These are phyloP conservation scores for Lacanobia oleracea DNA, from an alignment of 2,888 invertebrate genomes.

Conservation along the genomic window DNA sequence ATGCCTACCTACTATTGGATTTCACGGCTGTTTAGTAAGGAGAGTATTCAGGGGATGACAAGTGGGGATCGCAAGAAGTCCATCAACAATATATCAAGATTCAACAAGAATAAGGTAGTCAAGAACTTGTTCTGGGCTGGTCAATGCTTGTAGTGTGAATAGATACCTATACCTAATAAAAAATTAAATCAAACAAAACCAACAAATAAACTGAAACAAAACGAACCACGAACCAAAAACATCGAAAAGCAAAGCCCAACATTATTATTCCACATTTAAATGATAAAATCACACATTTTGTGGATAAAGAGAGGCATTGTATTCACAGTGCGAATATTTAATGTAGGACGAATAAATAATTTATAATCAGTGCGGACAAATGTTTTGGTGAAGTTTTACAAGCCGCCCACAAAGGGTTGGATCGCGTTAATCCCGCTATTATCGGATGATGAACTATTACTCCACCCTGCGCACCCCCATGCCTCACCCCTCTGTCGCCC, in stretches of 20 bases:
- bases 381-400: constrained; percentile 85
- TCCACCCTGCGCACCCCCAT: constrained; percentile 51
- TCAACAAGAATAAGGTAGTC: background rate
- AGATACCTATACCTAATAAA: background rate
- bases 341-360: constrained; percentile 76
- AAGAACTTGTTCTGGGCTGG: background rate
- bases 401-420: constrained; percentile 88
- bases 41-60: background rate
- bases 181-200: background rate
- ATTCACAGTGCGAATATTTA: constrained; percentile 76
- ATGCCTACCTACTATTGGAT: no score
- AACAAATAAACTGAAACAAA: constrained; percentile 22
- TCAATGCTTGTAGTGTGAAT: background rate
- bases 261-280: constrained; percentile 25
- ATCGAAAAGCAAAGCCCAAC: constrained; percentile 20
- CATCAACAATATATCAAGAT: no score
- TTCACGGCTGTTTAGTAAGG: background rate
- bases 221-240: constrained; percentile 4
- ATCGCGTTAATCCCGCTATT: constrained; percentile 86
- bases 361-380: constrained; percentile 77
- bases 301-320: constrained; percentile 58
- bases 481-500: constrained; percentile 44
- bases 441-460: constrained; percentile 85
- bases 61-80: background rate
- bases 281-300: constrained; percentile 41